These are phyloP conservation scores for Diorhabda sublineata DNA, from an alignment of 1,140 invertebrate genomes.

Conservation along the genomic window DNA sequence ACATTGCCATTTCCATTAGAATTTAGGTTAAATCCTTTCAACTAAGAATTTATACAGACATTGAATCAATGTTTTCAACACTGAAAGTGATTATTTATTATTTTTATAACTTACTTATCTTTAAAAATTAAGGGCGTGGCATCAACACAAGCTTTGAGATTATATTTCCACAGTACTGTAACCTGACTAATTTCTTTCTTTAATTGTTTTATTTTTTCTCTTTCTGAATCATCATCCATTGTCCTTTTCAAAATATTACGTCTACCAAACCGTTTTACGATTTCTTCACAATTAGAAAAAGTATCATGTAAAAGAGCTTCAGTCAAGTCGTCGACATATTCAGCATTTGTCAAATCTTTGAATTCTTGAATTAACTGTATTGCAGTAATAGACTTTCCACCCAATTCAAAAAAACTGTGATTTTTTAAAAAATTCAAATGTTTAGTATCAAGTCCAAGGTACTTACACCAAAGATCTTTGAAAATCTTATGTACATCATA, in stretches of 20 bases:
- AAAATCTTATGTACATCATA: not conserved
- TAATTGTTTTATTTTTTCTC: not conserved
- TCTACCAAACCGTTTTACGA: not conserved
- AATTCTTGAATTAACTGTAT: slow-evolving; percentile 5
- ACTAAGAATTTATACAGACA: too few relatives aligned
- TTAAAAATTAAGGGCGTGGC: slow-evolving; percentile 58
- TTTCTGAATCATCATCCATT: too few relatives aligned
- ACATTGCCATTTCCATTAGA: too few relatives aligned
- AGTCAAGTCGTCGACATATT: not conserved
- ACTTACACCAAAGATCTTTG: slow-evolving; percentile 1
- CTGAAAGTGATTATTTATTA: too few relatives aligned
- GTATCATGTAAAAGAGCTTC: not conserved
- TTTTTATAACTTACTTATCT: slow-evolving; percentile 43
- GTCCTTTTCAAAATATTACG: too few relatives aligned
- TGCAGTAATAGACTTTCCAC: slow-evolving; percentile 6
- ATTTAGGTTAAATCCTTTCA: too few relatives aligned
- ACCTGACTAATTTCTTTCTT: slow-evolving; percentile 1
- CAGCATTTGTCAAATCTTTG: not conserved
- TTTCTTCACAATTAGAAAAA: not conserved
- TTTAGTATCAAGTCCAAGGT: not conserved
- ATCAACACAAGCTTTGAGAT: slow-evolving; percentile 71
- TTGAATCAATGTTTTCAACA: too few relatives aligned
- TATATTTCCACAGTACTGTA: slow-evolving; percentile 52
- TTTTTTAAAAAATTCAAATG: not conserved
- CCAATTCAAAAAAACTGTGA: not conserved